Conservation (phyloP, 2,113 vertebrate species). For the Channa maculata region DNA sequence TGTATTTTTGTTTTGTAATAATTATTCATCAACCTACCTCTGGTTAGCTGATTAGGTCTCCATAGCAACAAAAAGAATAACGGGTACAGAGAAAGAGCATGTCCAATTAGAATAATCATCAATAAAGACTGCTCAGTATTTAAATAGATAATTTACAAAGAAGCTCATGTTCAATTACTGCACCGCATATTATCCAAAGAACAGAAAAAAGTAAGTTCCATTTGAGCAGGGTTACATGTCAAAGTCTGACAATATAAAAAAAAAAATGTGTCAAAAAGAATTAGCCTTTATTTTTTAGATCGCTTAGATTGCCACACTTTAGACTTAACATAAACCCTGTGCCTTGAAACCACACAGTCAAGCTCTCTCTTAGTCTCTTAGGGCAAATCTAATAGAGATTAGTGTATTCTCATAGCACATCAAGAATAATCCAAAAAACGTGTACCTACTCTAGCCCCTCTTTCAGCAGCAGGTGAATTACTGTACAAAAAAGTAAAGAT, state of each 20-base stretch:
- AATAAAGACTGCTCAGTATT: conserved; percentile 13
- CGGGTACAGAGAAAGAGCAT: conserved; percentile 1
- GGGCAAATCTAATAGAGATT: conserved; percentile 72
- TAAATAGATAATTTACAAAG: background rate
- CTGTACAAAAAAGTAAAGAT: conserved; percentile 34
- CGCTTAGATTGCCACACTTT: conserved; percentile 9
- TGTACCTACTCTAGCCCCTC: conserved; percentile 57
- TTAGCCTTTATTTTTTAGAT: conserved; percentile 12
- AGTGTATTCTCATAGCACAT: conserved; percentile 61
- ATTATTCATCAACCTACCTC: conserved; percentile 72
- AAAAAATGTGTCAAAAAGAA: conserved; percentile 28
- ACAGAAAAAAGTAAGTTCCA: background rate
- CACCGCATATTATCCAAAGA: background rate
- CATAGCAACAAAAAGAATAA: conserved; percentile 64
- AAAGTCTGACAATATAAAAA: conserved; percentile 27
- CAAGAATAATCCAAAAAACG: conserved; percentile 68
- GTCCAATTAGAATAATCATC: conserved; percentile 37
- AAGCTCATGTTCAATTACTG: background rate
- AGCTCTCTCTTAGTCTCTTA: conserved; percentile 34
- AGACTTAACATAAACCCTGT: background rate
- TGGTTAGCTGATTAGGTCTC: conserved; percentile 70
- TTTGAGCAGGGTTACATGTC: conserved; percentile 23
- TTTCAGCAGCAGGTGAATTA: conserved; percentile 73
- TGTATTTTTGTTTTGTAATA: conserved; percentile 9
- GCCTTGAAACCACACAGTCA: conserved; percentile 48